Conservation (phyloP, 2,113 vertebrate species). For the Seriola quinqueradiata region DNA sequence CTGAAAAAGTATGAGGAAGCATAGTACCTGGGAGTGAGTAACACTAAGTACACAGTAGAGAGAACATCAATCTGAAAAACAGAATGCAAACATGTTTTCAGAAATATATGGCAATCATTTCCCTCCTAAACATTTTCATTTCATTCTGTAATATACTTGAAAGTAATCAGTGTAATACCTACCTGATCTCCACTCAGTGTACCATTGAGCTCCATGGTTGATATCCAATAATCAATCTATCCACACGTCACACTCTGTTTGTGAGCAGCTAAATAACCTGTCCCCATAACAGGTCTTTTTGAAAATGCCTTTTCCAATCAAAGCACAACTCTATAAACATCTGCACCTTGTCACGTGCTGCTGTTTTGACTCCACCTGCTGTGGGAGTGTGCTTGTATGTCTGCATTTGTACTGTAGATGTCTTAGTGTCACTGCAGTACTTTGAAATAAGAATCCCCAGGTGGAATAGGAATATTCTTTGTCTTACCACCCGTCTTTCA, state of each 20-base stretch:
- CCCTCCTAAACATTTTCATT: background rate
- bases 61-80: constrained; percentile 75
- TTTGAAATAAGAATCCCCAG: constrained; percentile 10
- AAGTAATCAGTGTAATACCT: background rate
- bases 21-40: constrained; percentile 79
- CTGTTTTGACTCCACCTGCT: constrained; percentile 64
- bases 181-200: constrained; percentile 50
- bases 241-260: background rate
- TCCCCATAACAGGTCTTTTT: constrained; percentile 15
- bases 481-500: background rate
- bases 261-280: background rate
- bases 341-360: constrained; percentile 55
- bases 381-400: background rate
- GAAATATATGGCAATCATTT: constrained; percentile 1
- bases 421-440: background rate
- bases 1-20: background rate
- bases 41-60: constrained; percentile 67
- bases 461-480: background rate
- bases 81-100: background rate
- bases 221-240: constrained; percentile 1
- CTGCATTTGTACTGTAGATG: background rate
- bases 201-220: constrained; percentile 43
- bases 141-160: background rate
- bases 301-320: background rate
- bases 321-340: constrained; percentile 32